Evolutionary conservation across 2,888 invertebrate species (phyloP), one percentile per base, ranked within the genome.

Genomic region (Sinhomidia bicolor): DNA sequence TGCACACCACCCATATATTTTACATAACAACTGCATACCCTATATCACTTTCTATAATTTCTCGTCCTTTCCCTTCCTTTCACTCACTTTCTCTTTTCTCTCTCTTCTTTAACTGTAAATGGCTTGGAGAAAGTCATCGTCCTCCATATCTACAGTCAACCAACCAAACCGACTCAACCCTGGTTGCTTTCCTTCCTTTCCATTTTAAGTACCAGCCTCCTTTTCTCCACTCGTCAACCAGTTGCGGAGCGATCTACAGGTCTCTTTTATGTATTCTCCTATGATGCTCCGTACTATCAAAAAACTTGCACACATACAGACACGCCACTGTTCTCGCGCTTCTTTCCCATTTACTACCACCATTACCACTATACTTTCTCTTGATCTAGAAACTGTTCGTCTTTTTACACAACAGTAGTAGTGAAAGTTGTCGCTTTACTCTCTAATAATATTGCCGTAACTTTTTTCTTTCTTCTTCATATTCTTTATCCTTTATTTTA

Each of bases 211-310:
- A 88, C 88, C 88, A 88, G 88, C 88, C 88, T 88, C 84, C 84
- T 88, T 88, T 88, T 74, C 79, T 81, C 76, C 29, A 83, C 65
- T 89, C 83, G 86, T 89, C 89, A 86, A 89, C 89, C 82, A 86
- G 89, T 89, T 89, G 89, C 89, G 68, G 68, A 29, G 86, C 84
- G 51, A 86, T 89, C 89, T 89, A 89, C 89, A 89, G 89, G 89
- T 89, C 89, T 89, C 89, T 54, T 82, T 62, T 78, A 88, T 83
- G 62, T 78, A 68, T 87, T 71, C 65, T 32, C 62, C 51, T 57
- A 57, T 79, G 74, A 54, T 20, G 54, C n/a, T 76, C 51, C 23
- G 17, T 79, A 14, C 68, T 36, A 68, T 32, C 36, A 36, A 7
- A 36, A 36, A 7, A 36, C 4, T 36, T 5, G 36, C 36, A 36